phyloP scores from a whole-genome alignment of 2,888 invertebrate species.

The Drosophila anomalipes region DNA sequence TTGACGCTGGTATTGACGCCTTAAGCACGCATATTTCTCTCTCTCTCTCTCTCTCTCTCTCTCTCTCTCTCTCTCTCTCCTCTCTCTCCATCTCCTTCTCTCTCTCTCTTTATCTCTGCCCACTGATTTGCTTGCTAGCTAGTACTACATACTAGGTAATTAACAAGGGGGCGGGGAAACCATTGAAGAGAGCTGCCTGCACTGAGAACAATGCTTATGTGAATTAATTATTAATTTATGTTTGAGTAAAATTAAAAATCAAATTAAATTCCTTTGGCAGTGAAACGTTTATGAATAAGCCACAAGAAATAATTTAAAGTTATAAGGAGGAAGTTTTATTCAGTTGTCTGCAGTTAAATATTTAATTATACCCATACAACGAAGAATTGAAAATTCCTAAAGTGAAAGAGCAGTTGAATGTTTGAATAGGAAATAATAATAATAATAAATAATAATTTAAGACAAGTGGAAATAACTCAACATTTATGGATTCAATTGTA shows the following conservation, averaged over 20 bases:
- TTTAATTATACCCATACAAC: neutral
- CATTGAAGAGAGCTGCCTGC: neutral
- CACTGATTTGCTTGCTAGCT: conserved; percentile 31
- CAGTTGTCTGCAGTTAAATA: no score
- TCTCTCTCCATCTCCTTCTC: neutral
- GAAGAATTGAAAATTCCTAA: neutral
- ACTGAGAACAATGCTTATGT: conserved; percentile 2
- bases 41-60: neutral
- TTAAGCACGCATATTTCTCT: conserved; percentile 62
- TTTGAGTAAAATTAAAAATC: neutral
- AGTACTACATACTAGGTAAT: conserved; percentile 62
- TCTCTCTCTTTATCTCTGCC: neutral
- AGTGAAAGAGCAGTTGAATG: neutral
- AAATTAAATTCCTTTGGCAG: neutral
- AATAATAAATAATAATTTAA: neutral
- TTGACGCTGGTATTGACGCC: conserved; percentile 83
- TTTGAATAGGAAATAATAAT: neutral
- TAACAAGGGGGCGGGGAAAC: conserved; percentile 35
- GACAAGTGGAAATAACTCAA: no score
- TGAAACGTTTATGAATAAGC: neutral
- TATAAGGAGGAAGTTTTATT: no score
- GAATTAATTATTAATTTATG: neutral
- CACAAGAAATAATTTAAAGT: neutral
- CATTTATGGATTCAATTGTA: neutral
- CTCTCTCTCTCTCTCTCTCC: neutral